These are phyloP conservation scores for Lottia gigantea DNA, from an alignment of 2,888 invertebrate genomes.

Conservation along the genomic window DNA sequence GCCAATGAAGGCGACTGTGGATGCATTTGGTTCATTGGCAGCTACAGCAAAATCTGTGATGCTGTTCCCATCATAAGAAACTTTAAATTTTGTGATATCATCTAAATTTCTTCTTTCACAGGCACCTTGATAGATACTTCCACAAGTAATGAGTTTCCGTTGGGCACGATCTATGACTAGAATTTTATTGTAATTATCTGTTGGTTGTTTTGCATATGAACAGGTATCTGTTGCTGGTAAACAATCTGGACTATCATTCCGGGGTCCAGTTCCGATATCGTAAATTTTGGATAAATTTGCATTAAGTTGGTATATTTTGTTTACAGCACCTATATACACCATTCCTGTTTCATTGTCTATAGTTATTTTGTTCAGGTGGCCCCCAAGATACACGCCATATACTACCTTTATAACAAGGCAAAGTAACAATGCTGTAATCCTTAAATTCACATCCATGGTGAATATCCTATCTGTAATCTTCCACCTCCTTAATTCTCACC, in stretches of 20 bases:
- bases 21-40: slow-evolving; percentile 93
- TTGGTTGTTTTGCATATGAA: slow-evolving; percentile 34
- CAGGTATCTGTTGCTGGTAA: slow-evolving; percentile 69
- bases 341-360: slow-evolving; percentile 34
- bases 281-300: slow-evolving; percentile 85
- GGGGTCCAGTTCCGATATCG: slow-evolving; percentile 71
- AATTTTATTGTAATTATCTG: slow-evolving; percentile 61
- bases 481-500: too few relatives aligned
- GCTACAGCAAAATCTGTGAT: slow-evolving; percentile 75
- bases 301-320: slow-evolving; percentile 90
- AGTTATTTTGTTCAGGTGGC: slow-evolving; percentile 35
- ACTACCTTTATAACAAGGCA: slow-evolving; percentile 14
- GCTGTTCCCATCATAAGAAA: slow-evolving; percentile 37
- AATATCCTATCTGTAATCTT: neutral
- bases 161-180: slow-evolving; percentile 51
- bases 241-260: slow-evolving; percentile 90
- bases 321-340: slow-evolving; percentile 75
- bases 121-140: slow-evolving; percentile 61
- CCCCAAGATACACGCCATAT: slow-evolving; percentile 26
- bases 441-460: slow-evolving; percentile 10
- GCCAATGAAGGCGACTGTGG: slow-evolving; percentile 95
- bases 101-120: slow-evolving; percentile 55
- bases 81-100: slow-evolving; percentile 43
- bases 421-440: slow-evolving; percentile 12
- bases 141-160: slow-evolving; percentile 61